Evolutionary conservation across 2,113 vertebrate species (phyloP), one percentile per base, ranked within the genome.

Genomic region (Psilopogon haemacephalus): DNA sequence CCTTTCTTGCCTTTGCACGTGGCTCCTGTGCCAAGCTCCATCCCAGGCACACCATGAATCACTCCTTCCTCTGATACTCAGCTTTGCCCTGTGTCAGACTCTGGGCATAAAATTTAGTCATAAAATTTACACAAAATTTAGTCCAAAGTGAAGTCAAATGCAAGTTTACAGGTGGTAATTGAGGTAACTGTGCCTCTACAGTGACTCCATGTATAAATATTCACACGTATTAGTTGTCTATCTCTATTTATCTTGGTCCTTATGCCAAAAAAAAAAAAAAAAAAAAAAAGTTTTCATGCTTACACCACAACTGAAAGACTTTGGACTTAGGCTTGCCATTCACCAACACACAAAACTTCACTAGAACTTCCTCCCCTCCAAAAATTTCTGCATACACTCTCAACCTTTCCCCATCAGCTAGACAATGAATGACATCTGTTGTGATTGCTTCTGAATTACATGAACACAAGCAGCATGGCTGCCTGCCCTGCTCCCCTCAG

Each of bases 41-140:
- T 76, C 71, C 42, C 71, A 88, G 76, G 83, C 80, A 75, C 3
- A 1, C 52, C 30, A 32, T 38, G 46, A 93, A 76, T 82, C 88
- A 82, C 76, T 94, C 44, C 26, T 76, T 90, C 46, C 54, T 30
- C 46, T 46, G 55, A 91, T 55, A 60, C 21, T 83, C 44, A 67
- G 86, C 63, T 52, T 82, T 87, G 64, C 20, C 68, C 44, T 33
- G 12, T 3, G 3, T 37, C 67, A 54, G 35, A 69, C 24, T 86
- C 50, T 12, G 35, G 42, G 37, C 68, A 1, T 58, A 44, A 88
- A 76, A 69, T 69, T 60, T 70, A 83, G 27, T 19, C 35, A n/a
- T n/a, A n/a, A n/a, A n/a, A n/a, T n/a, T n/a, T n/a, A 72, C 1
- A 1, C 54, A 44, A 88, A 76, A 69, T 69, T 60, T 70, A 83